Percentiles rank a stretch among this genome's conserved stretches.
Conservation (phyloP, 1,140 invertebrate genomes). For the Macrosteles quadrilineatus region DNA sequence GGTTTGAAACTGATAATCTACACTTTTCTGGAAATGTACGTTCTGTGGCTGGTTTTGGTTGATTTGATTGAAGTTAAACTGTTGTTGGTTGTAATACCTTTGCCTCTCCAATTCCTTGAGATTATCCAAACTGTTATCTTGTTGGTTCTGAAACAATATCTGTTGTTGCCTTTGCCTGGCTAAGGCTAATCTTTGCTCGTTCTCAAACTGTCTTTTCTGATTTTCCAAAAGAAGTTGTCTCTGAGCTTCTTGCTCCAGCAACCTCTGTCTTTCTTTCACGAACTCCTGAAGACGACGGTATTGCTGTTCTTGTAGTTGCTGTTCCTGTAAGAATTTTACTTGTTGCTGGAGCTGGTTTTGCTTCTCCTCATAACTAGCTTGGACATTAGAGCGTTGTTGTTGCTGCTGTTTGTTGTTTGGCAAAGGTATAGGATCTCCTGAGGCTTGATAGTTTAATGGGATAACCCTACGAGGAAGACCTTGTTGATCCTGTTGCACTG, state of each 20-base stretch:
- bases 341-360: conserved; percentile 69
- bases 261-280: conserved; percentile 49
- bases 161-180: conserved; percentile 44
- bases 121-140: background rate
- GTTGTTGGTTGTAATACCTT: background rate
- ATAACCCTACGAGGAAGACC: conserved; percentile 74
- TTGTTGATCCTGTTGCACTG: conserved; percentile 74
- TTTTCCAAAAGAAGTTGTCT: conserved; percentile 38
- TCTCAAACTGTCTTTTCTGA: conserved; percentile 42
- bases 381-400: conserved; percentile 50
- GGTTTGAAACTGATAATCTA: conserved; percentile 46
- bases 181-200: background rate
- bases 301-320: conserved; percentile 54
- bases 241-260: conserved; percentile 42
- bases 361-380: conserved; percentile 66
- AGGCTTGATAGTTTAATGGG: conserved; percentile 57
- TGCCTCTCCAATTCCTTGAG: conserved; percentile 14
- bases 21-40: conserved; percentile 51
- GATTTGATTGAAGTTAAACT: background rate
- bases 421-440: conserved; percentile 37
- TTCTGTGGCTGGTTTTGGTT: conserved; percentile 39
- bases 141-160: conserved; percentile 26
- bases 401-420: conserved; percentile 41
- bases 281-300: conserved; percentile 34
- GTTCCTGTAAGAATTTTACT: conserved; percentile 63